These are phyloP conservation scores for Aromia moschata DNA, from an alignment of 2,888 invertebrate genomes.

Conservation along the genomic window DNA sequence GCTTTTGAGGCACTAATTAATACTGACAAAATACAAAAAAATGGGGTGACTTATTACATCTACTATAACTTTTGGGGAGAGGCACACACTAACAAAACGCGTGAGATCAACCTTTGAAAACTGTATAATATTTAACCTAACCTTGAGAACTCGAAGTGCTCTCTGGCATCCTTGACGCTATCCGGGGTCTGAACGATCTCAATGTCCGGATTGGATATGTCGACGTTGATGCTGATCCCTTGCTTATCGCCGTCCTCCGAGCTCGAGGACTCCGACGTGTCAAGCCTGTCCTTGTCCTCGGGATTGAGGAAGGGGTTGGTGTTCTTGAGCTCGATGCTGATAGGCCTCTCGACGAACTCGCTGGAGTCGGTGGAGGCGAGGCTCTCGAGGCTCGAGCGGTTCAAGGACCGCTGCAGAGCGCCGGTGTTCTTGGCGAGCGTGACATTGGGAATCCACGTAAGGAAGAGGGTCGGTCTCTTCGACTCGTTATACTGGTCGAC, in stretches of 20 bases:
- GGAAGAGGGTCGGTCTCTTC: conserved; percentile 81
- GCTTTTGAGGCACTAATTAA: too few relatives aligned
- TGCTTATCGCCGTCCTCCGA: conserved; percentile 54
- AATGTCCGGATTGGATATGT: conserved; percentile 77
- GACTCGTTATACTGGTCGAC: conserved; percentile 80
- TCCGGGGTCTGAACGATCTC: conserved; percentile 76
- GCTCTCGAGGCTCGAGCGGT: conserved; percentile 59
- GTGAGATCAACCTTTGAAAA: too few relatives aligned
- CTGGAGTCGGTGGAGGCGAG: conserved; percentile 58
- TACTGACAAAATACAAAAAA: too few relatives aligned
- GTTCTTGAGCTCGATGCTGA: conserved; percentile 57
- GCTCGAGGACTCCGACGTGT: conserved; percentile 54
- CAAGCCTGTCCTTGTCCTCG: conserved; percentile 55
- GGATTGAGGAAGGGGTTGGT: conserved; percentile 64
- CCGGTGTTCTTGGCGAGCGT: conserved; percentile 87
- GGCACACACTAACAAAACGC: too few relatives aligned
- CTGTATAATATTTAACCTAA: too few relatives aligned
- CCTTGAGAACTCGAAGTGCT: conserved; percentile 68
- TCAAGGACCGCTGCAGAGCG: conserved; percentile 67
- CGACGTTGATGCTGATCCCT: conserved; percentile 61
- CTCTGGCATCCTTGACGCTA: conserved; percentile 61
- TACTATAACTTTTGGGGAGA: too few relatives aligned
- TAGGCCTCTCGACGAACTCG: conserved; percentile 43
- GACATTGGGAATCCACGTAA: conserved; percentile 95
- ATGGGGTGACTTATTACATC: too few relatives aligned